Evolutionary conservation across 2,888 invertebrate species (phyloP).

Genomic region (Oxytorus armatus): DNA sequence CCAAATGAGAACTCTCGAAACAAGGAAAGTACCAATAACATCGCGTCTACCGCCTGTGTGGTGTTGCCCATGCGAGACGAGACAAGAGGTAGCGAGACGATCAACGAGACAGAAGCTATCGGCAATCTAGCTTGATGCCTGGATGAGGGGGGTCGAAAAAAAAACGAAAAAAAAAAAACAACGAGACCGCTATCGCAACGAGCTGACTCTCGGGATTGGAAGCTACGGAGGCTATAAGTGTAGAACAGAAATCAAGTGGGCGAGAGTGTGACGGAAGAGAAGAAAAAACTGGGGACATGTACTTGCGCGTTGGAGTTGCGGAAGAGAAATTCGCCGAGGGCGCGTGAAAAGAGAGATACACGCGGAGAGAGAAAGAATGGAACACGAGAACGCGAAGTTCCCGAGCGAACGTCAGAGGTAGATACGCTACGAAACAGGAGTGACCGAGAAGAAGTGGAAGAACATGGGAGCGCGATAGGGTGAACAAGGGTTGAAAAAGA

Average conservation of each 20-base stretch:
- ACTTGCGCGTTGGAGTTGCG: constrained; percentile 70
- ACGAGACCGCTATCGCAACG: constrained; percentile 54
- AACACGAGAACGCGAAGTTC: constrained; percentile 45
- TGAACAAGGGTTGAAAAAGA: constrained; percentile 59
- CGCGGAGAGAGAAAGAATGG: constrained; percentile 35
- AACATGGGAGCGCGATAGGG: constrained; percentile 45
- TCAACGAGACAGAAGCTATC: constrained; percentile 59
- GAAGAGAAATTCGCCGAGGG: constrained; percentile 73
- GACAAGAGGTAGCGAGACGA: constrained; percentile 56
- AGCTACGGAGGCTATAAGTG: constrained; percentile 41
- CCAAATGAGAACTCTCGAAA: constrained; percentile 20
- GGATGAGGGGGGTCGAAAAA: constrained; percentile 34
- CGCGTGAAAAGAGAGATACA: constrained; percentile 52
- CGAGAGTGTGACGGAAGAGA: constrained; percentile 47
- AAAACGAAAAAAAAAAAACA: constrained; percentile 43
- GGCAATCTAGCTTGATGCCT: constrained; percentile 25
- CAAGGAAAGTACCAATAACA: constrained; percentile 39
- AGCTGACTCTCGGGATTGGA: constrained; percentile 46
- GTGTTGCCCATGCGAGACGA: constrained; percentile 30
- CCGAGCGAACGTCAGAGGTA: constrained; percentile 29
- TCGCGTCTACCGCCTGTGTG: constrained; percentile 9
- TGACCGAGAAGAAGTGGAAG: constrained; percentile 21
- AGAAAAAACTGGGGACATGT: constrained; percentile 60
- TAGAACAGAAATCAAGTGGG: constrained; percentile 36
- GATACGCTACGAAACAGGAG: constrained; percentile 26